phyloP scores from a whole-genome alignment of 1,140 invertebrate genomes.

The Drosophila ambigua region DNA sequence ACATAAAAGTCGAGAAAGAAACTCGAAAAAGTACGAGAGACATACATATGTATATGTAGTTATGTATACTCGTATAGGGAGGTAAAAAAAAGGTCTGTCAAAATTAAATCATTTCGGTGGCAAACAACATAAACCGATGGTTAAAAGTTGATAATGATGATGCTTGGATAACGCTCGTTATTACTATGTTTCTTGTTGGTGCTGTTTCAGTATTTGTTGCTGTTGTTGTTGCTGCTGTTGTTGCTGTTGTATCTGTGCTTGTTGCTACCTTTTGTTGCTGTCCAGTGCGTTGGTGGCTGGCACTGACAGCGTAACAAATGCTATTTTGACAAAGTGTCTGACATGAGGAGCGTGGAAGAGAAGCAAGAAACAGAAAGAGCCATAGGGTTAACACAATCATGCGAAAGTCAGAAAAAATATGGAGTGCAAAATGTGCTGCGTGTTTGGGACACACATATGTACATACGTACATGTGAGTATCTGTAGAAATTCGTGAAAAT shows the following conservation, averaged over 20 bases:
- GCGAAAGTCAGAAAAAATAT: conserved; percentile 74
- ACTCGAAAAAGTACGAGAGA: conserved; percentile 44
- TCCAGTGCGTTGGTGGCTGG: conserved; percentile 79
- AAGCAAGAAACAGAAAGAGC: conserved; percentile 25
- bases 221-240: conserved; percentile 25
- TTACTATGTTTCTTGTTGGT: conserved; percentile 64
- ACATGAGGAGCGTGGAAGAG: conserved; percentile 80
- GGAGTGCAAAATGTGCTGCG: conserved; percentile 66
- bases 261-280: conserved; percentile 54
- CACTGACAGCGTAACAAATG: conserved; percentile 81
- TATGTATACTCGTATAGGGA: conserved; percentile 7
- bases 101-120: conserved; percentile 82
- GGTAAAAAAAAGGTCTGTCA: conserved; percentile 73
- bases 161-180: conserved; percentile 80
- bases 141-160: conserved; percentile 83
- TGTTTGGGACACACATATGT: conserved; percentile 36
- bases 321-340: conserved; percentile 82
- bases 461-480: conserved; percentile 14
- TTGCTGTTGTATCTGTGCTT: conserved; percentile 4
- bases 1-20: conserved; percentile 80
- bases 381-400: conserved; percentile 50
- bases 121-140: conserved; percentile 82
- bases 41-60: not conserved
- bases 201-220: conserved; percentile 25
- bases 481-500: conserved; percentile 53